Base-by-base conservation (phyloP, 2,888 invertebrate genomes). In the Folsomia manolachei region DNA sequence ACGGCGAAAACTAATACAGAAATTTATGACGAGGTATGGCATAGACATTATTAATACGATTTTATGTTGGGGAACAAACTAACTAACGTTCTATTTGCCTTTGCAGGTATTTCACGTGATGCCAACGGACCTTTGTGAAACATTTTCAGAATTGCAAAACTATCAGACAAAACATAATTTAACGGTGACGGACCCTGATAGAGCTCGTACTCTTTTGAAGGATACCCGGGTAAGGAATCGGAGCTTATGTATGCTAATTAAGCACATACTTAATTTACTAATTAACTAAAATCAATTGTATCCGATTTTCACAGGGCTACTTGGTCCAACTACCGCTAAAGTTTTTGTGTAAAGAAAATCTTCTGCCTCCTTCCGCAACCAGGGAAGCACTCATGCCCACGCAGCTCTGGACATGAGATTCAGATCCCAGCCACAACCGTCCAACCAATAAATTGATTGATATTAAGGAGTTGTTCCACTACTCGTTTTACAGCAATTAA, bases 321-420 rank as follows among this genome's bases (percentile, higher is more conserved):
- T 83, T 98, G 71, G 98, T 98, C 0, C 88, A 94, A 79, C 86
- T 97, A 83, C 97, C 98, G 0, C 84, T 95, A 68, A 88, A 92
- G 73, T 98, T 98, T 85, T 88, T 98, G n/a, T 88, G 89, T 82
- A 89, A 92, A 79, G 96, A 97, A 85, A 88, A 88, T 61, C 86
- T 97, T 61, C 92, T 92, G 21, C 97, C 97, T 7, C 89, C 90
- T 69, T 88, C 90, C 56, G 89, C 89, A 19, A 91, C 93, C 23
- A 93, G 93, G 83, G 97, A 97, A 84, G 94, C 94, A 64, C 90
- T 97, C 82, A 90, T 97, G 88, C 97, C 97, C 1, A 93, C 92
- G 27, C 88, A 92, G 1, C 86, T 97, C 23, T 98, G 97, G 96
- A 96, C 95, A 21, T 95, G 86, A 83, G 56, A 1, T 24, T 23